Base-by-base conservation (phyloP, 2,797 vertebrate genomes). In the Hapalemur alaotrensis region DNA sequence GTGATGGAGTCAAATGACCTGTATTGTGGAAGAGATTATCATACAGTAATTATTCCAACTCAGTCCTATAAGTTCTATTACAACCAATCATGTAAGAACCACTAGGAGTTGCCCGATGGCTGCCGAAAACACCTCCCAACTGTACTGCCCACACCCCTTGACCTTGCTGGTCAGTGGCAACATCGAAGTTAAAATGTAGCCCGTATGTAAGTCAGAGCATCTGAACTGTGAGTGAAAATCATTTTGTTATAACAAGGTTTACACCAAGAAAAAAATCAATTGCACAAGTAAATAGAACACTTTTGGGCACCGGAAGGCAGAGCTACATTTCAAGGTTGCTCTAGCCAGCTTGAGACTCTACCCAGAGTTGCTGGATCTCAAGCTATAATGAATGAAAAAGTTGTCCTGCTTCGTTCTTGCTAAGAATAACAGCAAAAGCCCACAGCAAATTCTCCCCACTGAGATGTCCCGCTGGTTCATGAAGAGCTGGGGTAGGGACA, bases 281-380 rank as follows among this genome's bases (percentile, higher is more conserved):
- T 75, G 85, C 85, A 69, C 43, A 89, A 87, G n/a, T 61, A 92
- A 92, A 75, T 90, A 88, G 92, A 93, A 91, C 41, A 69, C 54
- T 90, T 92, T 50, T 2, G 57, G 41, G 43, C 91, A 75, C n/a
- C n/a, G 23, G 72, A 83, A 72, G 48, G 30, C 59, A 91, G 76
- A 93, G 61, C 75, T 73, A 28, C 75, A 67, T 89, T 81, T 91
- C 79, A 93, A 86, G 67, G 28, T 91, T 75, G 43, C 10, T 22
- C 43, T 54, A 52, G 63, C 32, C 35, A 43, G 63, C 38, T 83
- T 50, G 18, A 75, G 32, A 72, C 59, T 65, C 52, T 65, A 32
- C 52, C 38, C 46, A 23, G 63, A 80, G 84, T 93, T 78, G 73
- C 15, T 80, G 70, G 46, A 78, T 75, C 81, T 91, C 75, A 32